Evolutionary conservation across 2,113 vertebrate species (phyloP), one percentile per base, ranked within the genome.

Genomic region (Brienomyrus longianalis): DNA sequence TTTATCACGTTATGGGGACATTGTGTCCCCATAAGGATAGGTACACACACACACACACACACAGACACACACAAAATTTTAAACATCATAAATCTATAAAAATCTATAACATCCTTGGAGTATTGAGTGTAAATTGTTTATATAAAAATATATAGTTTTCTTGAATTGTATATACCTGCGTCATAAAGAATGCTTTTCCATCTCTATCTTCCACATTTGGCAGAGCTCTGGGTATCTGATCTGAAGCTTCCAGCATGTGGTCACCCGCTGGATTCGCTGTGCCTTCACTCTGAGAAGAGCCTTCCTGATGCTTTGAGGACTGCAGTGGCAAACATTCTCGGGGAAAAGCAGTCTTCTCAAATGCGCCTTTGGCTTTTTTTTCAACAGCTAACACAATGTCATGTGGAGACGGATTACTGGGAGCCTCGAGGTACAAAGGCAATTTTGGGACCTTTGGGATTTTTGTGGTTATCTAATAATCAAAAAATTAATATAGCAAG

Each of bases 131-230:
- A 70, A 10, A 70, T 31, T 70, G n/a, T 31, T 13, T 70, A 13
- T 70, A 70, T 70, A 13, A 13, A 27, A 70, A 70, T 70, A 70
- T 66, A 70, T 70, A 70, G 62, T 66, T 11, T 10, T 66, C 62
- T 13, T 31, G 35, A 66, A 54, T 74, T 66, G 15, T 48, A 90
- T 88, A 35, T 48, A 98, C 97, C 97, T 98, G 96, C 0, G 97
- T 98, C 88, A 97, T 91, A 93, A 98, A 98, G 93, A 98, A 92
- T 6, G 92, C 91, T 10, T 95, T 92, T 1, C 59, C 31, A 27
- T 91, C 74, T 21, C 95, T 93, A 15, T 92, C 54, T 0, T 89
- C 90, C 31, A 92, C 88, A 0, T 1, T 90, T 50, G 56, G 85
- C 1, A 88, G 83, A 51, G 83, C 91, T 91, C 80, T 17, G 47